Conservation (phyloP, 2,797 vertebrate species). For the Kryptopterus vitreolus region DNA sequence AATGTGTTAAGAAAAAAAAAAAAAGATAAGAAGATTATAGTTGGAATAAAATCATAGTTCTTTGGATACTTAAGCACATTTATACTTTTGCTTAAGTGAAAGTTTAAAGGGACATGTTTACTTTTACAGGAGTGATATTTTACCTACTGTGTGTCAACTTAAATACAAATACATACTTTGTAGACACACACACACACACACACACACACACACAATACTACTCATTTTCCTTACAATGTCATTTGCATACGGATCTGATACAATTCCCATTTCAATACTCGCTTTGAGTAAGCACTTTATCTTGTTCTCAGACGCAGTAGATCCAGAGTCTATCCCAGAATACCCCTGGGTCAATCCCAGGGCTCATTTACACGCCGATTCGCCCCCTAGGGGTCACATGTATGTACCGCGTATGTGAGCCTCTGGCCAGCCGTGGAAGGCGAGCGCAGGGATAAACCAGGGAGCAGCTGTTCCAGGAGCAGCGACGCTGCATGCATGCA, state of each 20-base stretch:
- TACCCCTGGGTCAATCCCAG: background rate
- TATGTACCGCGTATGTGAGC: background rate
- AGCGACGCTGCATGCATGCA: background rate
- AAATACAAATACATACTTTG: too few species aligned
- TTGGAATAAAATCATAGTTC: too few species aligned
- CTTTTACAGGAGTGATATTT: too few species aligned
- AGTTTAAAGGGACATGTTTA: too few species aligned
- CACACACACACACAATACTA: too few species aligned
- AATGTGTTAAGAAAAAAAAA: too few species aligned
- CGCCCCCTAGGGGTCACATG: background rate
- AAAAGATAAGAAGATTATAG: too few species aligned
- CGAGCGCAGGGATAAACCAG: background rate
- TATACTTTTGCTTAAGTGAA: too few species aligned
- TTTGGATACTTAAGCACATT: too few species aligned
- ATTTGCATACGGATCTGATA: background rate
- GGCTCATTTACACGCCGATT: background rate
- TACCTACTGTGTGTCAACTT: too few species aligned
- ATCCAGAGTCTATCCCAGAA: background rate
- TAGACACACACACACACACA: too few species aligned
- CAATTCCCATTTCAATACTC: slow-evolving; percentile 3
- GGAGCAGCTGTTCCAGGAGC: background rate
- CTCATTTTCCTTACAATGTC: too few species aligned
- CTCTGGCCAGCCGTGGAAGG: background rate
- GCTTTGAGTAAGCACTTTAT: background rate
- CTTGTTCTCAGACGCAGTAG: background rate